Evolutionary conservation across 2,888 invertebrate genomes (phyloP).

Genomic region (Thymelicus lineola): DNA sequence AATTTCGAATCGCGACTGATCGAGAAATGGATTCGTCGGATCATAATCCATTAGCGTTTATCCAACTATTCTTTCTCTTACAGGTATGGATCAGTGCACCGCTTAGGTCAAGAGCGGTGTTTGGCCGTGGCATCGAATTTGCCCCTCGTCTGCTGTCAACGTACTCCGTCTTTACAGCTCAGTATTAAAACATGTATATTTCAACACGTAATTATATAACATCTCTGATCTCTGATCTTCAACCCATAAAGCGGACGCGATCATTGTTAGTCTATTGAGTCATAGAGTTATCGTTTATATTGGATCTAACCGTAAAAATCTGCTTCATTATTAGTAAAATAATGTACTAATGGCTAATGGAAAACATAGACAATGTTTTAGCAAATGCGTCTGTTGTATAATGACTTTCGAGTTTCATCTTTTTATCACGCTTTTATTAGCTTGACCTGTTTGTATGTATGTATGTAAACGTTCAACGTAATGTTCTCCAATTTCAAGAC

Average conservation of each 20-base stretch:
- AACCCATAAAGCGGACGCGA: background rate
- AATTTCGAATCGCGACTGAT: conserved; percentile 23
- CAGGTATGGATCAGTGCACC: conserved; percentile 52
- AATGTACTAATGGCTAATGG: no score
- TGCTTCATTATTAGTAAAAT: no score
- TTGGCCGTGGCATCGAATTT: conserved; percentile 67
- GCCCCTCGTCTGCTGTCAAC: conserved; percentile 56
- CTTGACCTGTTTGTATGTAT: no score
- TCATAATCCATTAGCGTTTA: conserved; percentile 46
- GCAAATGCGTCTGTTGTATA: no score
- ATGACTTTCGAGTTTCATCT: no score
- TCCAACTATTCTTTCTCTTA: conserved; percentile 45
- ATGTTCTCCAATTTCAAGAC: no score
- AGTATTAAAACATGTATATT: background rate
- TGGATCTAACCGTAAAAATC: no score
- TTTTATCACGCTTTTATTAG: no score
- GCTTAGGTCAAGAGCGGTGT: conserved; percentile 68
- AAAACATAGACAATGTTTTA: no score
- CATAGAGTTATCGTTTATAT: background rate
- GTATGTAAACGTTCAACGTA: no score
- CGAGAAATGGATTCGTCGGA: conserved; percentile 42
- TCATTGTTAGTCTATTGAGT: background rate
- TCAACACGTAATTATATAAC: background rate
- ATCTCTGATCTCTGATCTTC: background rate
- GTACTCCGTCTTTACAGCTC: conserved; percentile 52